Evolutionary conservation across 2,888 invertebrate species (phyloP).

Genomic region (Hyposoter didymator): DNA sequence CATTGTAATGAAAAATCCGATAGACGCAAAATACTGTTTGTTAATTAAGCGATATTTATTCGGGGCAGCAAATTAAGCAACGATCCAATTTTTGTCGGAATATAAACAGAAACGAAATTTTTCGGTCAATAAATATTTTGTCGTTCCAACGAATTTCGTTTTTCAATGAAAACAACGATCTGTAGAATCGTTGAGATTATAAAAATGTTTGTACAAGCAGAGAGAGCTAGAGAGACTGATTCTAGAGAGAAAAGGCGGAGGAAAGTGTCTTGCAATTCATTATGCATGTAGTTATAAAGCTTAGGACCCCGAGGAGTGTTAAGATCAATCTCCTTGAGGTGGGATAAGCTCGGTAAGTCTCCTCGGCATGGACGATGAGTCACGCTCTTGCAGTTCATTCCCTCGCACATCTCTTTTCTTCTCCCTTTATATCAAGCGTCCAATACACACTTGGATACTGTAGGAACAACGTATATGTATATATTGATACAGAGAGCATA

Average conservation of each 20-base stretch:
- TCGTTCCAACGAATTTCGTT: too few relatives aligned
- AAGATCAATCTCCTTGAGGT: constrained; percentile 61
- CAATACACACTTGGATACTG: constrained; percentile 8
- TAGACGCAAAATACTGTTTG: too few relatives aligned
- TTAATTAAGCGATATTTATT: too few relatives aligned
- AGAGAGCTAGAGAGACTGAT: background rate
- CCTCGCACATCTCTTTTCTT: constrained; percentile 34
- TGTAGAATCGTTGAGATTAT: background rate
- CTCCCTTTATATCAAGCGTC: constrained; percentile 25
- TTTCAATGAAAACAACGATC: background rate
- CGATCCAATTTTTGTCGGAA: too few relatives aligned
- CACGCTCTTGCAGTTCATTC: constrained; percentile 51
- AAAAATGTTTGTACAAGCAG: background rate
- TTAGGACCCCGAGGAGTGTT: constrained; percentile 40
- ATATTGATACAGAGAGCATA: background rate
- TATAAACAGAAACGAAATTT: too few relatives aligned
- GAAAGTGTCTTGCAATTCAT: constrained; percentile 32
- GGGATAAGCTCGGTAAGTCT: constrained; percentile 57
- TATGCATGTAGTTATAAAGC: constrained; percentile 18
- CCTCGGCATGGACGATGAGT: constrained; percentile 58
- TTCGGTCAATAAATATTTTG: too few relatives aligned
- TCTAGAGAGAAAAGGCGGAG: background rate
- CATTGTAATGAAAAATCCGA: too few relatives aligned
- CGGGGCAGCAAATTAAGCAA: too few relatives aligned
- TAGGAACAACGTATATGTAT: background rate